Evolutionary conservation across 1,140 invertebrate genomes (phyloP), one percentile per base, ranked within the genome.

Genomic region (Atta colombica): DNA sequence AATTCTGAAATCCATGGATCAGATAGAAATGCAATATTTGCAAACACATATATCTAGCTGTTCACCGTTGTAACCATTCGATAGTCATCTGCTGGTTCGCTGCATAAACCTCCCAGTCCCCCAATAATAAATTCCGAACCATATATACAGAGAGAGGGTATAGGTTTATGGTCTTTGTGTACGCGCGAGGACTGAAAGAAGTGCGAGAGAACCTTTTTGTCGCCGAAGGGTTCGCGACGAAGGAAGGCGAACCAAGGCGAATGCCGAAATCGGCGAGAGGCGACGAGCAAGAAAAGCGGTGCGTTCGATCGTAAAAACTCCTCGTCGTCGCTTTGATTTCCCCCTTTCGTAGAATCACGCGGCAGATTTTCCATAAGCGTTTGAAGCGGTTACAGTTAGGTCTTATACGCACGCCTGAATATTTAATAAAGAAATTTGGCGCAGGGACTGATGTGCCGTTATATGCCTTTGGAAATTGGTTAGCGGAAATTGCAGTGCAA

Each of bases 261-360:
- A 35, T 71, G 74, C 45, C 63, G 84, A 85, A 91, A 75, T 66
- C 74, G 53, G 66, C 69, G 71, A 81, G 63, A 87, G 60, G 74
- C 77, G 77, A 85, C 69, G 87, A 87, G 86, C 84, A 89, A 78
- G 84, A 77, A 88, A 89, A 88, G 45, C 69, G 71, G 84, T 60
- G 88, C 85, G 63, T 88, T 81, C 86, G 89, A 88, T 90, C 86
- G 89, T 90, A 90, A 90, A 90, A 90, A 90, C 89, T 90, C 53
- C 69, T 88, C 80, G 72, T 87, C 86, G 89, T 78, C 80, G 81
- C 89, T 90, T 90, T 88, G 89, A 90, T 90, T 90, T 81, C 53
- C 6, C 74, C 31, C 58, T 55, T 87, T 68, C 60, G 49, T 31
- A 53, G n/a, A 68, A 16, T 45, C 66, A 21, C 60, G 74, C 60